Percentiles rank a stretch among this genome's conserved stretches.
phyloP scores from a whole-genome alignment of 1,140 invertebrate species.

The Pomacea maculata region DNA sequence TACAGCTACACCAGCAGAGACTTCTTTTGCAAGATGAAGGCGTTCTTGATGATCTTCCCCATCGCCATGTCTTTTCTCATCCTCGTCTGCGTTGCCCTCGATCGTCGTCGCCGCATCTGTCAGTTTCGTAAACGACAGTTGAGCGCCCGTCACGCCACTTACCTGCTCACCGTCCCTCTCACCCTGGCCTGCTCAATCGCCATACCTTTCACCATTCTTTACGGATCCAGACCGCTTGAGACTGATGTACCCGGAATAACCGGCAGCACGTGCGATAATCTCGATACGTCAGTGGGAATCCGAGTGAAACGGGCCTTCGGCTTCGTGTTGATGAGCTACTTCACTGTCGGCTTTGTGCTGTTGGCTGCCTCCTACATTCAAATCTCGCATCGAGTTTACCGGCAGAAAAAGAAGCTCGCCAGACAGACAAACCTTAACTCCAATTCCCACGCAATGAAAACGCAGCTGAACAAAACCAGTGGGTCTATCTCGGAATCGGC shows the following conservation, averaged over 20 bases:
- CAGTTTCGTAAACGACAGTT: conserved; percentile 19
- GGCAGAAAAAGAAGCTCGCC: no score
- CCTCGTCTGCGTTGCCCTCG: conserved; percentile 28
- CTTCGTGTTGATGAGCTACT: conserved; percentile 13
- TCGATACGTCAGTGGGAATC: not conserved
- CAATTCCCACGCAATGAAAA: not conserved
- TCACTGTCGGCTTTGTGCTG: not conserved
- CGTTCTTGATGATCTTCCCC: conserved; percentile 16
- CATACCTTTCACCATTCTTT: conserved; percentile 20
- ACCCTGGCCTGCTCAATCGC: not conserved
- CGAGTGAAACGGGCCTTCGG: conserved; percentile 7
- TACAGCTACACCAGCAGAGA: conserved; percentile 36
- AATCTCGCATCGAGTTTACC: no score
- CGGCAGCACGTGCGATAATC: not conserved
- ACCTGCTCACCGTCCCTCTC: not conserved
- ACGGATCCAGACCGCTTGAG: conserved; percentile 16
- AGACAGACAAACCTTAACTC: not conserved
- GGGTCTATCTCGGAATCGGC: not conserved
- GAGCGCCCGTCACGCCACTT: not conserved
- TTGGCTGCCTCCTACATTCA: no score
- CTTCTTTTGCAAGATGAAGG: conserved; percentile 23
- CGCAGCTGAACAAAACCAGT: not conserved
- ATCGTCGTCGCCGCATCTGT: conserved; percentile 32
- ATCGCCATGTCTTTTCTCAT: conserved; percentile 13
- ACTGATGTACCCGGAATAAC: no score